Evolutionary conservation across 92 coral and sea anemone species (phyloP), one percentile per base, ranked within the genome.

Genomic region (Epizoanthus rinbou): DNA sequence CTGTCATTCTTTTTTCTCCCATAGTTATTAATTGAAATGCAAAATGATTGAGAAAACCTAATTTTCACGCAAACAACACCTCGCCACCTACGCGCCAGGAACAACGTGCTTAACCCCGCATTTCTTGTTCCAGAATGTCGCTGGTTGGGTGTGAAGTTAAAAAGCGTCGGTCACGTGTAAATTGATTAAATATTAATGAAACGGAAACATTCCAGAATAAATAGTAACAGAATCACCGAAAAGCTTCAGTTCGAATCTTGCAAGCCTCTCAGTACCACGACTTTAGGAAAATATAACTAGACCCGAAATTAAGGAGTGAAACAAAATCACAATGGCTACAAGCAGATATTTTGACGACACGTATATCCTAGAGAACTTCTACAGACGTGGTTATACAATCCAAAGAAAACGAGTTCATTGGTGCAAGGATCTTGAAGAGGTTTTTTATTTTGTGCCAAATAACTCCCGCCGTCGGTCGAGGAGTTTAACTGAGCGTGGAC

Each of bases 331-430:
- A 78, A 78, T 78, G 82, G 70, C 82, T 9, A 62, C 71, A 21
- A 78, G 82, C 41, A 60, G 82, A 13, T 78, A 16, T 21, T 62
- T 35, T 23, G 82, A 78, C 58, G 82, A 78, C 47, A 70, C 82
- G 3, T 78, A 60, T 24, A 21, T 21, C 19, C 60, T 78, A 8
- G 82, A 45, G 13, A 78, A 50, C 19, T 45, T 39, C 31, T 23
- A 78, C 72, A 50, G 52, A 60, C 54, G 70, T 35, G 71, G 71
- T 5, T 22, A 60, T 8, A 3, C 52, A 3, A 22, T 78, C 13
- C 69, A 85, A 70, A 80, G 67, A 23, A 89, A 89, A 57, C 85
- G 92, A 22, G 92, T 89, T 2, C 92, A 89, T 73, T 89, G 92
- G 92, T 89, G 89, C 0, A 79, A 85, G 9, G 92, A 89, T 67